Base-by-base conservation (phyloP, 2,888 invertebrate genomes). In the Perizoma flavofasciatum region DNA sequence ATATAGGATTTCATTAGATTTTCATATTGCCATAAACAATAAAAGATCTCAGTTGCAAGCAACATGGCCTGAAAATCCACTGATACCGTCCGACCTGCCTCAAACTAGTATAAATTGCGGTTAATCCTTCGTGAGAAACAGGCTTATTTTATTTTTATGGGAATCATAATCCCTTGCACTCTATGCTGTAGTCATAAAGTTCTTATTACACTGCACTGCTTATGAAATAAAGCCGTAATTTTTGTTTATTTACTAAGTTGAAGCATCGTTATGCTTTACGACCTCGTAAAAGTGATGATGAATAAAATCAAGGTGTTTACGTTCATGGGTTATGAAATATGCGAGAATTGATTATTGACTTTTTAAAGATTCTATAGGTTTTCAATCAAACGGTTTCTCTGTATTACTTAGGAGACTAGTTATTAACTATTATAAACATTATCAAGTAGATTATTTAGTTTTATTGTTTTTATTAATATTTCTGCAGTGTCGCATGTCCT, bases 211-310 rank as follows among this genome's bases (percentile, higher is more conserved):
- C 37, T 41, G 51, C 44, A 58, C 45, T 55, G 55, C 43, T 58
- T 56, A 41, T 49, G 48, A 50, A 59, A 58, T 64, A 51, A 49
- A 59, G 51, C 35, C 60, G 54, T 66, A 53, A 61, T 59, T 55
- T 62, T 60, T 66, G 62, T 69, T 66, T 67, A 66, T 67, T 65
- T 66, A 65, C 63, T 60, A 60, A 66, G 61, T 66, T 53, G 53
- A 63, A 65, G 58, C 52, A 61, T 64, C 63, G 70, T 68, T 68
- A 67, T 63, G 54, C 57, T 68, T 69, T 66, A 68, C 59, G 40
- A 47, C 11, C 10, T 56, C 47, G 45, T 68, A 67, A 66, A 68
- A 58, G 52, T 49, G 48, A 55, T 60, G 64, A 63, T 61, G 63
- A 56, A 66, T 69, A 60, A 61, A 61, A 59, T 63, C 55, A 61